A percentile compares a stretch with the other conserved stretches of the same genome.
These are phyloP conservation scores for Sebastes hubbsi DNA, from an alignment of 2,797 vertebrate species.

Conservation along the genomic window DNA sequence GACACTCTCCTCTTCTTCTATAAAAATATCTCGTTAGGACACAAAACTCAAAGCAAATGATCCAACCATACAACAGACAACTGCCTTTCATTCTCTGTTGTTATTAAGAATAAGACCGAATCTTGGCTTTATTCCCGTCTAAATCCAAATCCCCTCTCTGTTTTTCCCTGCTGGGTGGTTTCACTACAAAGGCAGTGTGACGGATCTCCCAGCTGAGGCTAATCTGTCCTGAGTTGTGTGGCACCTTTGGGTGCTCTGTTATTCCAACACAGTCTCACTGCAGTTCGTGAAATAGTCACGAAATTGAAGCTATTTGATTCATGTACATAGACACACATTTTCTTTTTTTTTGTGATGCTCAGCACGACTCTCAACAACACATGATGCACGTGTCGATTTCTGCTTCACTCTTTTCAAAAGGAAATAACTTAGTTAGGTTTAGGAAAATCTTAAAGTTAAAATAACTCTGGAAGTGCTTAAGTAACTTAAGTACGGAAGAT, in stretches of 20 bases:
- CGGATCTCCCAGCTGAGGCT: conserved; percentile 36
- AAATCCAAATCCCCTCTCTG: conserved; percentile 47
- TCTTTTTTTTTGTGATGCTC: not conserved
- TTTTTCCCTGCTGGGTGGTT: conserved; percentile 41
- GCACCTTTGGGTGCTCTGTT: conserved; percentile 48
- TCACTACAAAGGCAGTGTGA: conserved; percentile 52
- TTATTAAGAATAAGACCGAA: conserved; percentile 44
- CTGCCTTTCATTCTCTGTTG: conserved; percentile 40
- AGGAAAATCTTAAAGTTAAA: no score
- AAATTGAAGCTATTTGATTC: not conserved
- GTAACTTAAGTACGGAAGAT: no score
- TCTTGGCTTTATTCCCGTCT: conserved; percentile 32
- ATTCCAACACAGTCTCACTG: not conserved
- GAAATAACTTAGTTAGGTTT: no score
- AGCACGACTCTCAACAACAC: not conserved
- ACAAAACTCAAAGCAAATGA: conserved; percentile 28
- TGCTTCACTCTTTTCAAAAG: no score
- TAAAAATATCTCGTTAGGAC: conserved; percentile 24
- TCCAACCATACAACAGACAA: conserved; percentile 22
- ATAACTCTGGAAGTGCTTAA: no score
- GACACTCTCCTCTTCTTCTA: not conserved
- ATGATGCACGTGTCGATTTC: no score
- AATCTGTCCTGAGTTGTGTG: conserved; percentile 52
- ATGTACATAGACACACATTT: not conserved
- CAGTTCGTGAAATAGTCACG: not conserved